Percentiles rank a stretch among this genome's conserved stretches.
These are phyloP conservation scores for Margarornis squamiger DNA, from an alignment of 2,797 vertebrate genomes.

Conservation along the genomic window DNA sequence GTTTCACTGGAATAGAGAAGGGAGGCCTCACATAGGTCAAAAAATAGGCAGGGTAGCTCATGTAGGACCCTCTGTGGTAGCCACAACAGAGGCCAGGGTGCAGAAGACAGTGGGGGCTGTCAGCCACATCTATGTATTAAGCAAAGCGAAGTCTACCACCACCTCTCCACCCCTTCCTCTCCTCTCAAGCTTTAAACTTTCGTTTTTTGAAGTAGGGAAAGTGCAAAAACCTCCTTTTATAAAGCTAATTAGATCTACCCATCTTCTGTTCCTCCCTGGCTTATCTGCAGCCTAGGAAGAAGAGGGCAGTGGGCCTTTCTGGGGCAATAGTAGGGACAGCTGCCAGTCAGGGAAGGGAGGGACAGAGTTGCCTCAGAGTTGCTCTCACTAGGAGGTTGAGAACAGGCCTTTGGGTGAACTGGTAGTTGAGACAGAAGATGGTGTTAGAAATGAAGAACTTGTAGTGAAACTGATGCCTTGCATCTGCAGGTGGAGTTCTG, in stretches of 20 bases:
- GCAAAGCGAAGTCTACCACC: not conserved
- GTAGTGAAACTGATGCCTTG: not conserved
- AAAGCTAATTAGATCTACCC: not conserved
- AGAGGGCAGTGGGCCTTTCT: not conserved
- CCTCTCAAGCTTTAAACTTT: not conserved
- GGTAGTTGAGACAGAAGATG: not conserved
- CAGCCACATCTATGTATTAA: not conserved
- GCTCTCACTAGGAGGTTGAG: not conserved
- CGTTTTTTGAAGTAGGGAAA: not conserved
- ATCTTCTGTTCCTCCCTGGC: not conserved
- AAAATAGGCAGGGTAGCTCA: slow-evolving; percentile 9
- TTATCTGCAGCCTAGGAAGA: not conserved
- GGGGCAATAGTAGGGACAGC: not conserved
- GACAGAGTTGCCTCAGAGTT: not conserved
- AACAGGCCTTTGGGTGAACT: not conserved
- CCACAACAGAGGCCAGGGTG: not conserved
- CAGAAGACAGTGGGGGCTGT: not conserved
- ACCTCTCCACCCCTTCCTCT: slow-evolving; percentile 13
- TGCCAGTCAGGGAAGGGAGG: not conserved
- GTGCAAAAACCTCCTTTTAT: not conserved
- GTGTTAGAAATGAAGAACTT: not conserved
- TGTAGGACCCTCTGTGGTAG: not conserved
- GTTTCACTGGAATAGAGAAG: slow-evolving; percentile 18
- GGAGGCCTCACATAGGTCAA: not conserved
- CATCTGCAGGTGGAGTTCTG: not conserved